Base-by-base conservation (phyloP, 2,113 vertebrate genomes). In the Pollachius pollachius region DNA sequence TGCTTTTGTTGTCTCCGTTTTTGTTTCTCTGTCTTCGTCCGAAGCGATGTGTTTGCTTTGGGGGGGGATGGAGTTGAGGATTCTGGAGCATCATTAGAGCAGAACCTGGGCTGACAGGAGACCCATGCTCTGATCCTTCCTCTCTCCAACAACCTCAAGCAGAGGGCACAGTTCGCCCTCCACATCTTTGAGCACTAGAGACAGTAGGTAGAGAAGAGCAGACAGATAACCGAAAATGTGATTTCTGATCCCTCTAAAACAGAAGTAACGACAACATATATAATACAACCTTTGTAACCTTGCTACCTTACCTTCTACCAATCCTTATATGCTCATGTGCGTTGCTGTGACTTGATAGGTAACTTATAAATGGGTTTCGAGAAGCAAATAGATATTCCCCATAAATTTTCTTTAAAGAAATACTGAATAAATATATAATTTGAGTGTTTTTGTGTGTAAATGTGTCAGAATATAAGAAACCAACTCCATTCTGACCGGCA, bases 11-110 rank as follows among this genome's bases (percentile, higher is more conserved):
- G 80, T 68, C 70, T 88, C 4, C 92, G 87, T 71, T 78, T 89
- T 58, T 77, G 87, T 68, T 92, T 91, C 74, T 92, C 90, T 0
- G 68, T 71, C 17, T 83, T 84, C 16, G 81, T 58, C 63, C 89
- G 79, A 0, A 62, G 13, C 16, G 78, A 64, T 21, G 77, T 64
- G 4, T 18, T 54, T 2, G 75, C 27, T 41, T 71, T 34, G 30
- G 30, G 30, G 4, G 30, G 6, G 30, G 30, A 67, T 12, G 78
- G 37, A n/a, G 77, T 68, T 0, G 75, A 58, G 16, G 78, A 17
- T 41, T 73, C 74, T 1, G 65, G 9, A 0, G 69, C 34, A 0
- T 65, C 77, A 57, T 61, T 73, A 62, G 74, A 87, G 18, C 77
- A 89, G 21, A 84, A 67, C 67, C 82, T 76, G 27, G 30, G 69